These are phyloP conservation scores for Enteromius argenteus DNA, from an alignment of 2,797 vertebrate species.

Conservation along the genomic window DNA sequence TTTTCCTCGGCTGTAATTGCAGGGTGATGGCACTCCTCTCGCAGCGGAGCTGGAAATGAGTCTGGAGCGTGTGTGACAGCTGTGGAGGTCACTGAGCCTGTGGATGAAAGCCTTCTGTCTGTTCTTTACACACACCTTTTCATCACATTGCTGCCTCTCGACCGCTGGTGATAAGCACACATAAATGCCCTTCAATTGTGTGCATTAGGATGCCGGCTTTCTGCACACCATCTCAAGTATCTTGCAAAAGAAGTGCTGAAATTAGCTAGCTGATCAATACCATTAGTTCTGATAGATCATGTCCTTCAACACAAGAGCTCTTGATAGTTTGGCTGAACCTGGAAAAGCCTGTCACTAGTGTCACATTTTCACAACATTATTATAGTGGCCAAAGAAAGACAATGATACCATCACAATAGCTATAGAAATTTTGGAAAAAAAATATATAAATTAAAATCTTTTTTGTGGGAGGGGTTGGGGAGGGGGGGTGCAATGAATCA, in stretches of 20 bases:
- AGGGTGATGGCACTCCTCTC: constrained; percentile 30
- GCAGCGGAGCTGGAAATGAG: constrained; percentile 27
- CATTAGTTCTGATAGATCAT: constrained; percentile 42
- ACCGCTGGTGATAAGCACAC: constrained; percentile 5
- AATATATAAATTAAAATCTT: not conserved
- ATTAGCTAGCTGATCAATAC: constrained; percentile 47
- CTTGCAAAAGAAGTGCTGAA: constrained; percentile 29
- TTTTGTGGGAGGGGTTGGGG: not conserved
- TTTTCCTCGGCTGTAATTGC: constrained; percentile 46
- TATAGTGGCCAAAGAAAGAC: not conserved
- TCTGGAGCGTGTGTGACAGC: constrained; percentile 10
- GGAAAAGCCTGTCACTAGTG: not conserved
- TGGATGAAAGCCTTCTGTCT: constrained; percentile 37
- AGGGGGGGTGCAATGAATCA: not conserved
- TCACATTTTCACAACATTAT: not conserved
- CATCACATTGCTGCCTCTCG: constrained; percentile 27
- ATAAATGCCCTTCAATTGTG: constrained; percentile 7
- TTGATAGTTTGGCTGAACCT: constrained; percentile 4
- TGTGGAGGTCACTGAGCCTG: constrained; percentile 40
- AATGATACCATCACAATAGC: not conserved
- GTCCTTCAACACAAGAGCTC: constrained; percentile 40
- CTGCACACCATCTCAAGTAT: constrained; percentile 8
- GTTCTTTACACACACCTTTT: constrained; percentile 41
- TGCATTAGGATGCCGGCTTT: not conserved
- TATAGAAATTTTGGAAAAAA: not conserved